These are phyloP conservation scores for Scaptomyza flava DNA, from an alignment of 2,888 invertebrate species.

Conservation along the genomic window DNA sequence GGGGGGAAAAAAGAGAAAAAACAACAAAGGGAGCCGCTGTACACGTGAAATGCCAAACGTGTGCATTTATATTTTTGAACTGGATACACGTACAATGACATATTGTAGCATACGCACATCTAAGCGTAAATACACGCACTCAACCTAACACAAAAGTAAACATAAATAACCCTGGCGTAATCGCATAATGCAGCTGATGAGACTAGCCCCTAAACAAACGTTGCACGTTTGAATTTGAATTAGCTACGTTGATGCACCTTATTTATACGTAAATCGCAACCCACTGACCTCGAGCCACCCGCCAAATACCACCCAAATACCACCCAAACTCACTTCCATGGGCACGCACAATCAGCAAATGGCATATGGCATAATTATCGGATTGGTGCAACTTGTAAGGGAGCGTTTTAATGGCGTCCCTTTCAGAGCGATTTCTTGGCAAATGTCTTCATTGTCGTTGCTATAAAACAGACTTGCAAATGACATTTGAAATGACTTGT, in stretches of 20 bases:
- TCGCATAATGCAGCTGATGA: slow-evolving; percentile 63
- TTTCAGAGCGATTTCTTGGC: slow-evolving; percentile 38
- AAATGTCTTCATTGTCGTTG: slow-evolving; percentile 64
- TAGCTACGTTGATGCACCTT: slow-evolving; percentile 42
- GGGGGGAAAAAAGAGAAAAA: slow-evolving; percentile 36
- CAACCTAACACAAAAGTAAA: slow-evolving; percentile 6
- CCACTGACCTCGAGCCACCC: background rate
- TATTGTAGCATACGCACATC: background rate
- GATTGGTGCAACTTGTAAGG: slow-evolving; percentile 50
- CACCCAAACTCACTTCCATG: background rate
- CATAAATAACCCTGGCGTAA: slow-evolving; percentile 46
- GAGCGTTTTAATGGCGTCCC: slow-evolving; percentile 16
- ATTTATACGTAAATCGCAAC: slow-evolving; percentile 41
- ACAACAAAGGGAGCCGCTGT: slow-evolving; percentile 37
- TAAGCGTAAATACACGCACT: background rate
- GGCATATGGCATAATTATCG: slow-evolving; percentile 68
- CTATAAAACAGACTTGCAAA: slow-evolving; percentile 76
- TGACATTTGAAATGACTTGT: slow-evolving; percentile 68
- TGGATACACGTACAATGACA: slow-evolving; percentile 27
- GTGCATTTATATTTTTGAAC: slow-evolving; percentile 70
- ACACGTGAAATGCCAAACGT: slow-evolving; percentile 72
- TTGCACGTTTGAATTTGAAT: slow-evolving; percentile 49
- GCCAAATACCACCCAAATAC: background rate
- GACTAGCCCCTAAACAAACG: slow-evolving; percentile 46
- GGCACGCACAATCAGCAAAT: slow-evolving; percentile 51